A percentile compares a stretch with the other conserved stretches of the same genome.
These are phyloP conservation scores for Tenthredo scrophulariae DNA, from an alignment of 2,888 invertebrate species.

Conservation along the genomic window DNA sequence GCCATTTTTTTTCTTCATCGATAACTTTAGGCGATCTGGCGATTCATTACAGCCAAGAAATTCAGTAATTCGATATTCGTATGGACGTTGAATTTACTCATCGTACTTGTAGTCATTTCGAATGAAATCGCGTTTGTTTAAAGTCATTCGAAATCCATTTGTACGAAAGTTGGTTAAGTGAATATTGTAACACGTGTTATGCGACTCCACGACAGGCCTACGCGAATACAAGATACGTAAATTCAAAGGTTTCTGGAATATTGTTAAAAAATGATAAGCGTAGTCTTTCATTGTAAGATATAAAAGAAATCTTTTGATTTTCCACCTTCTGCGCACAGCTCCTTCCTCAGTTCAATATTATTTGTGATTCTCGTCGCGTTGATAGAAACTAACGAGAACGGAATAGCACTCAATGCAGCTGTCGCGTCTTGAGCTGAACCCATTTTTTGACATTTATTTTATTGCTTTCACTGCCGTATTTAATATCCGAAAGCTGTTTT, in stretches of 20 bases:
- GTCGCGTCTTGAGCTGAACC: not conserved
- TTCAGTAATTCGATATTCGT: not conserved
- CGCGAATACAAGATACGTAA: not conserved
- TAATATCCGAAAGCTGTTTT: not conserved
- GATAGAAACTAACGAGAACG: not conserved
- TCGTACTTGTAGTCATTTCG: not conserved
- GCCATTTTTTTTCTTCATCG: not conserved
- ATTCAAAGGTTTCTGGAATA: not conserved
- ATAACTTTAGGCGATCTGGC: not conserved
- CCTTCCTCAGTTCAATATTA: not conserved
- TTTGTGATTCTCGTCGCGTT: not conserved
- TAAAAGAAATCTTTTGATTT: not conserved
- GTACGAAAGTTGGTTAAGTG: not conserved
- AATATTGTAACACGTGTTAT: not conserved
- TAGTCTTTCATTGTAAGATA: constrained; percentile 3
- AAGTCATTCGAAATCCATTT: not conserved
- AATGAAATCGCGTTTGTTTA: not conserved
- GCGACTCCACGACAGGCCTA: not conserved
- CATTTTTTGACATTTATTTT: constrained; percentile 19
- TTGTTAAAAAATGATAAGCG: not conserved
- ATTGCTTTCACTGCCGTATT: not conserved
- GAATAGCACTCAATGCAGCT: constrained; percentile 9
- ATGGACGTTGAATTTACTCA: not conserved
- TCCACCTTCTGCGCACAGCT: not conserved
- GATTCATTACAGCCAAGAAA: not conserved